A percentile compares a stretch with the other conserved stretches of the same genome.
phyloP scores from a whole-genome alignment of 2,888 invertebrate species.

The Mythimna vitellina region DNA sequence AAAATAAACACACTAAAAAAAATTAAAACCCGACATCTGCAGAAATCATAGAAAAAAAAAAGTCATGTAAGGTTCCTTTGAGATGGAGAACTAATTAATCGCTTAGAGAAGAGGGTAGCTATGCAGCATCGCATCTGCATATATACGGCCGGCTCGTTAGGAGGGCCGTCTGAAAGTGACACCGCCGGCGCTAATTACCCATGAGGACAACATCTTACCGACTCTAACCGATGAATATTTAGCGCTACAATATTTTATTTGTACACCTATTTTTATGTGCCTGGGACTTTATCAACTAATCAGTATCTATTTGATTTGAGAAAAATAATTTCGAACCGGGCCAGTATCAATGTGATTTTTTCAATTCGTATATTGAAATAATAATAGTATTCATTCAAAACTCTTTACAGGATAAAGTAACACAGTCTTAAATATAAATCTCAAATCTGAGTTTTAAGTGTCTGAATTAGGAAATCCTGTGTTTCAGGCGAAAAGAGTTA shows the following conservation, averaged over 20 bases:
- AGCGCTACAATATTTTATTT: conserved; percentile 55
- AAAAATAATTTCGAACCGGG: no score
- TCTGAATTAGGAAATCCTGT: no score
- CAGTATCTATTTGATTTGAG: no score
- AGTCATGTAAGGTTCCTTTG: conserved; percentile 36
- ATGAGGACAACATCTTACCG: conserved; percentile 79
- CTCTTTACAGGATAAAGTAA: no score
- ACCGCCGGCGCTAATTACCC: conserved; percentile 85
- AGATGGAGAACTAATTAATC: conserved; percentile 76
- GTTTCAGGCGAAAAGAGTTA: no score
- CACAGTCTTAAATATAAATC: no score
- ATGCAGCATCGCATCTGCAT: conserved; percentile 72
- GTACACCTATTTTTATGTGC: not conserved
- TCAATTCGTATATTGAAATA: no score
- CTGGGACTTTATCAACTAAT: no score
- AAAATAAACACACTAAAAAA: conserved; percentile 4
- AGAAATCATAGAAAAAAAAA: conserved; percentile 28
- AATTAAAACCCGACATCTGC: conserved; percentile 23
- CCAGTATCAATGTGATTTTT: no score
- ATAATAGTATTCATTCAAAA: no score
- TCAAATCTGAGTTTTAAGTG: no score
- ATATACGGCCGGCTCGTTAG: conserved; percentile 81
- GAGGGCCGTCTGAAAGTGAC: conserved; percentile 86
- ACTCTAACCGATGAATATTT: conserved; percentile 69
- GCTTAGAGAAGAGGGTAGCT: conserved; percentile 62